A percentile compares a stretch with the other conserved stretches of the same genome.
Evolutionary conservation across 2,797 vertebrate genomes (phyloP).

Genomic region (Pseudocheirus occidentalis): DNA sequence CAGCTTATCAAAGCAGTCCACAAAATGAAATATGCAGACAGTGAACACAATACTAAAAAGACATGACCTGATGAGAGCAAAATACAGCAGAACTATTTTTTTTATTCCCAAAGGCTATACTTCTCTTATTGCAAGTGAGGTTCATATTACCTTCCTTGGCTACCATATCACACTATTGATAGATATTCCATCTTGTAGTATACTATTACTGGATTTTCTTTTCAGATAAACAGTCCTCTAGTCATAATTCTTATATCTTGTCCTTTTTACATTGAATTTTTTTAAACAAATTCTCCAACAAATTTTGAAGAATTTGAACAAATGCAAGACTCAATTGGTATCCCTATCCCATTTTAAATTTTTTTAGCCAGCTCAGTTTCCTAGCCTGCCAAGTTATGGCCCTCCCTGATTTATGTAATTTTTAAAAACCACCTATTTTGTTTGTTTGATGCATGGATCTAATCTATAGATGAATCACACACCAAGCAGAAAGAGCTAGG

Average conservation of each 20-base stretch:
- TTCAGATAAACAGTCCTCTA: no score
- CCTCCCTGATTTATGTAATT: neutral
- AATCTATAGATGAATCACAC: neutral
- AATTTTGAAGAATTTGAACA: neutral
- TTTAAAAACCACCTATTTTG: neutral
- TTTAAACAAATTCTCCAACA: neutral
- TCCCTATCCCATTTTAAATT: neutral
- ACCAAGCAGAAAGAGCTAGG: neutral
- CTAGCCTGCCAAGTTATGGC: neutral
- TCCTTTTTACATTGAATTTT: neutral
- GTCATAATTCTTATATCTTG: neutral
- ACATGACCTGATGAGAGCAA: neutral
- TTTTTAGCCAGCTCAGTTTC: neutral
- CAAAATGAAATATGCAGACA: neutral
- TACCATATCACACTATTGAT: neutral
- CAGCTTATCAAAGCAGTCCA: neutral
- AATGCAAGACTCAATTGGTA: neutral
- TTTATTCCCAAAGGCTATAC: neutral
- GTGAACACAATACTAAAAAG: neutral
- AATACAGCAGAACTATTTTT: neutral
- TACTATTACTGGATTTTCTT: no score
- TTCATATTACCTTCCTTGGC: neutral
- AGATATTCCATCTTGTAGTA: no score
- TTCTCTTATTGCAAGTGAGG: neutral
- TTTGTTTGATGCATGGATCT: neutral